phyloP scores from a whole-genome alignment of 1,140 invertebrate genomes.

The Drosophila rufa region DNA sequence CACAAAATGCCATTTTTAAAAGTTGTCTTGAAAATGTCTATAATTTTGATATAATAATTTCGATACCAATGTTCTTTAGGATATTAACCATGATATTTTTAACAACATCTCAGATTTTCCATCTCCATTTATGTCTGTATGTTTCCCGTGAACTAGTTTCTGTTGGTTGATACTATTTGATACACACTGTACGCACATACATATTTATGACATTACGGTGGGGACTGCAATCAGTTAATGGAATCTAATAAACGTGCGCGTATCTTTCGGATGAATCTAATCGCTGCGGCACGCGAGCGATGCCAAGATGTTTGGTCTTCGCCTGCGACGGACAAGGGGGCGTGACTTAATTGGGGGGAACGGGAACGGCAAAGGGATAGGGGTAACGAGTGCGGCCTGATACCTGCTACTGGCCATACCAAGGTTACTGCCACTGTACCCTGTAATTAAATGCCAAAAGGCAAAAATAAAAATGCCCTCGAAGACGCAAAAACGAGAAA shows the following conservation, averaged over 20 bases:
- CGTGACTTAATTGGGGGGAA: neutral
- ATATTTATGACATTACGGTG: constrained; percentile 36
- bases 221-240: constrained; percentile 71
- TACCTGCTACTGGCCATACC: constrained; percentile 48
- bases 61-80: no score
- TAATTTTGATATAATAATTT: no score
- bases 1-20: no score
- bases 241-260: constrained; percentile 78
- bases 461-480: constrained; percentile 1
- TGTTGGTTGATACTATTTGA: neutral
- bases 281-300: constrained; percentile 63
- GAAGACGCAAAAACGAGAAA: constrained; percentile 18
- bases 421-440: constrained; percentile 60
- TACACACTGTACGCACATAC: constrained; percentile 16
- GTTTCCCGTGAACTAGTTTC: no score
- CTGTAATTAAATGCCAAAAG: constrained; percentile 72
- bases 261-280: constrained; percentile 77
- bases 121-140: no score
- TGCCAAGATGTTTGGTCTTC: constrained; percentile 35
- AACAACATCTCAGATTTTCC: no score
- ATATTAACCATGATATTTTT: no score
- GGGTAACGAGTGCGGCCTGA: constrained; percentile 9
- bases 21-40: no score
- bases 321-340: neutral
- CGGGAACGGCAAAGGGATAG: constrained; percentile 5